Conservation (phyloP, 1,140 invertebrate genomes). For the Nebria ingens region DNA sequence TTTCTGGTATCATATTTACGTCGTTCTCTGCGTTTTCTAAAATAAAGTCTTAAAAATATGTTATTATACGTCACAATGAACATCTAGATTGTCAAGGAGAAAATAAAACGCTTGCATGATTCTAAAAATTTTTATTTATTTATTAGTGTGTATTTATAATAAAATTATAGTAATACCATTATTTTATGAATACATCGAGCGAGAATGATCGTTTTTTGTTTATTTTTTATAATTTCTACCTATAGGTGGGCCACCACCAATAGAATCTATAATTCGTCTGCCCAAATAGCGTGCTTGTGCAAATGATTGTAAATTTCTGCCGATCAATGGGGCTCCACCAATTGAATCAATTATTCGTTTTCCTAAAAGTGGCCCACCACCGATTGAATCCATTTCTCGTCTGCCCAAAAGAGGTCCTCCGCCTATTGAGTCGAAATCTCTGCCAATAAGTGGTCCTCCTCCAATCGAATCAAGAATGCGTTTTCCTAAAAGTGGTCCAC, state of each 20-base stretch:
- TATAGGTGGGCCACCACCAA: neutral
- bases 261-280: neutral
- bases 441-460: neutral
- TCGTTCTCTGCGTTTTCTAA: constrained; percentile 1
- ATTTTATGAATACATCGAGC: neutral
- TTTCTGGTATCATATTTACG: neutral
- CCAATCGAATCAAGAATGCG: constrained; percentile 5
- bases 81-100: neutral
- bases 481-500: neutral
- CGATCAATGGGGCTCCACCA: neutral
- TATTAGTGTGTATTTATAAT: neutral
- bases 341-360: neutral
- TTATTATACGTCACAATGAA: neutral
- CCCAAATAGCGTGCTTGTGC: neutral
- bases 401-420: neutral
- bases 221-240: neutral
- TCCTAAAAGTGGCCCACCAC: constrained; percentile 2
- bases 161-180: neutral
- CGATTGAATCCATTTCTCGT: neutral
- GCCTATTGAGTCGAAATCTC: constrained; percentile 4
- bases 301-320: constrained; percentile 1
- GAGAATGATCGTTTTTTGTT: neutral
- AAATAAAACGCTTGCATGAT: neutral
- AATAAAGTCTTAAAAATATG: neutral
- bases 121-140: neutral